Evolutionary conservation across 2,113 vertebrate species (phyloP), one percentile per base, ranked within the genome.

Genomic region (Gobius niger): DNA sequence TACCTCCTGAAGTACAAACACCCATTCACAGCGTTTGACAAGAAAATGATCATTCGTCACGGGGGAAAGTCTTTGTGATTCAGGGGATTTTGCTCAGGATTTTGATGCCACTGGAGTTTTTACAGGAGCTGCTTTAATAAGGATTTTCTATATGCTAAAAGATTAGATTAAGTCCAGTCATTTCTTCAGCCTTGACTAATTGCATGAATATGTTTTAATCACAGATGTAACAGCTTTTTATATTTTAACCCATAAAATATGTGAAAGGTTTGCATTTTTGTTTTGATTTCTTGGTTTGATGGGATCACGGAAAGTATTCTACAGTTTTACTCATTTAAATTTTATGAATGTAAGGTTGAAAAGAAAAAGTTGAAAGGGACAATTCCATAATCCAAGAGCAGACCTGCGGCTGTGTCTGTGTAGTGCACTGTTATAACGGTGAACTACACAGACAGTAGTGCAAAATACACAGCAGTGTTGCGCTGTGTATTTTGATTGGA

Each of bases 1-100:
- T 86, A 84, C 66, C 63, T 66, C 70, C 73, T 16, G 47, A 73
- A 63, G 71, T 76, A 75, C 19, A 69, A 76, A 84, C 72, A 68
- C 34, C 7, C 57, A 50, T 60, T 65, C 52, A 62, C 19, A n/a
- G 44, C n/a, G 53, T 86, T 80, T 65, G 53, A 78, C 66, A n/a
- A 49, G 61, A 40, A 84, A 52, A 41, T 57, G n/a, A 40, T 9
- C 18, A 70, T 77, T 73, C 49, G 57, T 72, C 61, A 64, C 64
- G 44, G 11, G 44, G 11, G 61, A 15, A 78, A 59, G 67, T 67
- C 79, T 53, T 47, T 74, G 52, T 19, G 70, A 40, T 16, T 56
- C 46, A 5, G 50, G 46, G 49, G 44, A 49, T 44, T 42, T 60
- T 44, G 57, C 42, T 9, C 13, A 41, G 13, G 8, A 0, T 6